Evolutionary conservation across 2,888 invertebrate genomes (phyloP), one percentile per base, ranked within the genome.

Genomic region (Temnothorax rugatulus): DNA sequence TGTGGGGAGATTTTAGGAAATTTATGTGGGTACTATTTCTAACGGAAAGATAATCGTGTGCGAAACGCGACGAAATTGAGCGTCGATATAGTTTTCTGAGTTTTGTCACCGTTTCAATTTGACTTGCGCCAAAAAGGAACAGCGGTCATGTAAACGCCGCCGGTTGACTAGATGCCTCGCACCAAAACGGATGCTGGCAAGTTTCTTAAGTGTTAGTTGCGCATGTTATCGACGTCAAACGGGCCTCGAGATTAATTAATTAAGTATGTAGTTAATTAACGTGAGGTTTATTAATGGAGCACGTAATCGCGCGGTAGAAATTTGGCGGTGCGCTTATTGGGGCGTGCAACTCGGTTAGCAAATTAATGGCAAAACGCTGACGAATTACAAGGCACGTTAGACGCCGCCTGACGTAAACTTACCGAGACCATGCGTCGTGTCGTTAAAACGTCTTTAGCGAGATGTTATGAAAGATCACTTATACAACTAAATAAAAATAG

Each of bases 221-320:
- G 71, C 71, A 69, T 77, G 77, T 69, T 77, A 77, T 77, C 54
- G 71, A 77, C 77, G 77, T 77, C 77, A 77, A 77, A 69, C 54
- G 54, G 44, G 71, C 71, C 54, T 77, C 69, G 44, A 69, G 77
- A 77, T 57, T 77, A 77, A 77, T 77, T 77, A 77, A 77, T 77
- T 77, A 77, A 77, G 71, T 69, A 77, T 77, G 54, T 57, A 61
- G 73, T 57, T 77, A 77, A 69, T 77, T 77, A 77, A 77, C 77
- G 54, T 71, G 77, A 77, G 71, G 77, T 54, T 77, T 77, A 77
- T 77, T 77, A 77, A 77, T 77, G 73, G 73, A 77, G 77, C 77
- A 54, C 71, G 71, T 77, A 77, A 77, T 77, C 77, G 54, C 73
- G 29, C 25, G 29, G 52, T 69, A 52, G 41, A 77, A 77, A 77